Conservation (phyloP, 1,140 invertebrate genomes). For the Microplitis mediator region DNA sequence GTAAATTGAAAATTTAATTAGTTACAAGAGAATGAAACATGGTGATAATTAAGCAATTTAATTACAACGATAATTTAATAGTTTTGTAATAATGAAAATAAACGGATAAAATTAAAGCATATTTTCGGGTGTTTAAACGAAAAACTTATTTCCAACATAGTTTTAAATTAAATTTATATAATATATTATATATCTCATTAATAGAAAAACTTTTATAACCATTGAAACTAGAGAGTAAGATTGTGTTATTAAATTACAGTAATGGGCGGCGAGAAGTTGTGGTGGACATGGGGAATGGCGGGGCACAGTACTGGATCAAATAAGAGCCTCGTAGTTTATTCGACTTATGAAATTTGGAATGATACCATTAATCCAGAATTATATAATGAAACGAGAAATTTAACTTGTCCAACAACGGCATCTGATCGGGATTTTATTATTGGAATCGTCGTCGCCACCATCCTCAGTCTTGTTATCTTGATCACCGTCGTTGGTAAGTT, state of each 20-base stretch:
- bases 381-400: conserved; percentile 38
- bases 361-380: conserved; percentile 34
- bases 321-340: conserved; percentile 35
- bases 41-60: no score
- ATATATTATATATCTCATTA: no score
- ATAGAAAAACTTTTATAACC: not conserved
- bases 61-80: no score
- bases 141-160: no score
- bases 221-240: not conserved
- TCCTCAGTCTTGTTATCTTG: conserved; percentile 55
- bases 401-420: conserved; percentile 27
- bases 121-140: no score
- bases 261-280: conserved; percentile 48
- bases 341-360: conserved; percentile 38
- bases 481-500: conserved; percentile 57
- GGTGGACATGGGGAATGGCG: conserved; percentile 49
- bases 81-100: no score
- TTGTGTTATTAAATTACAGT: conserved; percentile 21
- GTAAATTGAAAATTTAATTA: no score
- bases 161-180: no score
- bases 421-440: conserved; percentile 41
- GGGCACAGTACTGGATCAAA: conserved; percentile 37
- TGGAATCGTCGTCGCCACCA: conserved; percentile 42
- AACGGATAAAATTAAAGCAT: no score
- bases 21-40: no score